Percentiles rank a stretch among this genome's conserved stretches.
Conservation (phyloP, 1,140 invertebrate species). For the Manduca sexta region DNA sequence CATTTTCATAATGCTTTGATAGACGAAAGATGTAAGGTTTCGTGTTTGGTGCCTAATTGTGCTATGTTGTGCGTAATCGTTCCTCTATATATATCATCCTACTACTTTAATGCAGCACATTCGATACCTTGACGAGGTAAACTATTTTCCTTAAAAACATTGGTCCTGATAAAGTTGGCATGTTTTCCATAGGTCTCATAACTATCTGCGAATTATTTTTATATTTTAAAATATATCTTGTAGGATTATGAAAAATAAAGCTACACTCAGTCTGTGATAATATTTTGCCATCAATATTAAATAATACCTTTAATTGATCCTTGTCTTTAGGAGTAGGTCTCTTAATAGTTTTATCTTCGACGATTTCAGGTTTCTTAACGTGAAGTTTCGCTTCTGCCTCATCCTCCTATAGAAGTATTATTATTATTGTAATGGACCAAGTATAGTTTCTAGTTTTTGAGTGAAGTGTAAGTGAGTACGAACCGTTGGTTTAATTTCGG, state of each 20-base stretch:
- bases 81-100: not conserved
- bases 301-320: conserved; percentile 45
- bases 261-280: not conserved
- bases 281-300: not conserved
- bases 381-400: conserved; percentile 61
- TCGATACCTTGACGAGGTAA: conserved; percentile 50
- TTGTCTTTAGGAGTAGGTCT: conserved; percentile 52
- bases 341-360: conserved; percentile 63
- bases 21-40: too few relatives aligned
- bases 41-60: too few relatives aligned
- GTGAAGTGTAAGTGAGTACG: conserved; percentile 29
- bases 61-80: too few relatives aligned
- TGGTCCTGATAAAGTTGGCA: conserved; percentile 20
- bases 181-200: conserved; percentile 11
- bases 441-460: too few relatives aligned
- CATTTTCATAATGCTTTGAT: too few relatives aligned
- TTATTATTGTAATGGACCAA: conserved; percentile 8
- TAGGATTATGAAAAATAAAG: not conserved
- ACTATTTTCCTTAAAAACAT: conserved; percentile 43
- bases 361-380: conserved; percentile 64
- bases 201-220: conserved; percentile 39
- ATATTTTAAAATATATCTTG: conserved; percentile 1
- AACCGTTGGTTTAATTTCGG: conserved; percentile 64
- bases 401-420: conserved; percentile 43
- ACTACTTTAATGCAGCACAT: not conserved